phyloP scores from a whole-genome alignment of 2,797 vertebrate species.

The Hydrolagus colliei region DNA sequence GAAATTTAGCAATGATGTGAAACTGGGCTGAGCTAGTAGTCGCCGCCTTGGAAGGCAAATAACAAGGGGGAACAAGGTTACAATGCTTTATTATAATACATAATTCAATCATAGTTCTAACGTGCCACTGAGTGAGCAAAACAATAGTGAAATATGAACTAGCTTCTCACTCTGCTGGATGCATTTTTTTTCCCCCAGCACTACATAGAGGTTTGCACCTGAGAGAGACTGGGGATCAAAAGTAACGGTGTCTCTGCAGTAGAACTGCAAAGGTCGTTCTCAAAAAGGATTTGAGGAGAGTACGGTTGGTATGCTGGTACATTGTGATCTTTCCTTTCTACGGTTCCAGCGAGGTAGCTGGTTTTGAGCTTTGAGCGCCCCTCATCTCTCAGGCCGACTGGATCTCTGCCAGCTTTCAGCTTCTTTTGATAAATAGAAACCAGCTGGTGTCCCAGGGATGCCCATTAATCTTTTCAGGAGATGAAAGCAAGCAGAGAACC shows the following conservation, averaged over 20 bases:
- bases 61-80: background rate
- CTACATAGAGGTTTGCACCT: background rate
- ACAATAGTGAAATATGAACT: background rate
- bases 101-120: background rate
- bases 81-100: background rate
- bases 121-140: background rate
- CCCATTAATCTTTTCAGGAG: slow-evolving; percentile 50
- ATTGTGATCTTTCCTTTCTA: background rate
- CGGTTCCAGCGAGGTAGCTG: slow-evolving; percentile 27
- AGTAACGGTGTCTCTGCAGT: background rate
- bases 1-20: background rate
- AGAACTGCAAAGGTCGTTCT: background rate
- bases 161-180: background rate
- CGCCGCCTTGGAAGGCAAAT: no score
- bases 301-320: background rate
- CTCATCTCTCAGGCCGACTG: slow-evolving; percentile 31
- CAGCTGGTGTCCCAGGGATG: slow-evolving; percentile 45
- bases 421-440: slow-evolving; percentile 50
- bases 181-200: background rate
- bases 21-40: background rate
- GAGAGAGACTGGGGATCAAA: background rate
- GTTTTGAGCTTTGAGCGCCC: slow-evolving; percentile 29
- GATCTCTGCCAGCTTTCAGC: slow-evolving; percentile 36
- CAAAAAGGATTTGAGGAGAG: background rate
- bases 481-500: slow-evolving; percentile 43